Conservation (phyloP, 2,113 vertebrate genomes). For the Pyrgilauda ruficollis region DNA sequence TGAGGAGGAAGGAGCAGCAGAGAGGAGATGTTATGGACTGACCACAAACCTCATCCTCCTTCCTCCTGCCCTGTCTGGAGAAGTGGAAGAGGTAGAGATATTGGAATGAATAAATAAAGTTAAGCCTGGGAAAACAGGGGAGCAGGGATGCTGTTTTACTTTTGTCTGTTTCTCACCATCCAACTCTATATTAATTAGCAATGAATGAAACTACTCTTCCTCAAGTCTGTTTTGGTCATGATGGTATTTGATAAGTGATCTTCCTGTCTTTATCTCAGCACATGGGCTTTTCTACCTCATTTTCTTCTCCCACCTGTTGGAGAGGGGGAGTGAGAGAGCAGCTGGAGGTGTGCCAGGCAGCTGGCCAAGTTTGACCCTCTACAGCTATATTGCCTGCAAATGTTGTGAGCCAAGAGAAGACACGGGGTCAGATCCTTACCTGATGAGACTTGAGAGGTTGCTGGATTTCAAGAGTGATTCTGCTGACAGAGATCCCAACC, state of each 20-base stretch:
- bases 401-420: neutral
- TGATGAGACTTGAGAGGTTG: neutral
- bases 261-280: neutral
- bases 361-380: neutral
- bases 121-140: neutral
- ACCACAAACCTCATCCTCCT: neutral
- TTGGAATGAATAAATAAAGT: neutral
- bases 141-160: neutral
- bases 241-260: neutral
- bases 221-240: neutral
- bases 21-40: neutral
- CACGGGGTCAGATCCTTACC: neutral
- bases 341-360: neutral
- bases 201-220: neutral
- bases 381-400: neutral
- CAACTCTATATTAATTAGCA: neutral
- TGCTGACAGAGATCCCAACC: neutral
- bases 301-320: neutral
- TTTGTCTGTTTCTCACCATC: neutral
- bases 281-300: neutral
- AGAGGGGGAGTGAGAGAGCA: neutral
- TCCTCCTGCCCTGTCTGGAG: neutral
- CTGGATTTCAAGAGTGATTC: neutral
- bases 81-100: neutral
- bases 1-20: neutral